Percentiles rank a stretch among this genome's conserved stretches.
These are phyloP conservation scores for Megathymus violae DNA, from an alignment of 1,140 invertebrate genomes.

Conservation along the genomic window DNA sequence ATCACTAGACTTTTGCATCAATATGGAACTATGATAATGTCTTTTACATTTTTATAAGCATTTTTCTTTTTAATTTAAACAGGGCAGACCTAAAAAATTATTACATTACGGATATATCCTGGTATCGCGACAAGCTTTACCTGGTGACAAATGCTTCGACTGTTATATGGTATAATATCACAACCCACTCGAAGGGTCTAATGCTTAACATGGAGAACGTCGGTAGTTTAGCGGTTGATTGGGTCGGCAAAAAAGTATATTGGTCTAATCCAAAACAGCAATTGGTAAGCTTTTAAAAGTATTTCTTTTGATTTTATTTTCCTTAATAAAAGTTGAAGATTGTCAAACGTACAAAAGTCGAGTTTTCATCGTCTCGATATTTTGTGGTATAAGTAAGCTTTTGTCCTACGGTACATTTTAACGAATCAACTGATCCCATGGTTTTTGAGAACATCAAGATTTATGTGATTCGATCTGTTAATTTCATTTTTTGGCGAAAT, in stretches of 20 bases:
- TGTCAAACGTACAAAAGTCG: too few relatives aligned
- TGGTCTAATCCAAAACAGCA: conserved; percentile 95
- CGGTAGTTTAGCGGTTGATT: conserved; percentile 92
- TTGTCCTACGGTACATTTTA: too few relatives aligned
- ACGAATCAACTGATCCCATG: too few relatives aligned
- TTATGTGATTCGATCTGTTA: too few relatives aligned
- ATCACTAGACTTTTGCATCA: neutral
- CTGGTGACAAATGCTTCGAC: conserved; percentile 90
- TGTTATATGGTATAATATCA: conserved; percentile 89
- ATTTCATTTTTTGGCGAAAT: too few relatives aligned
- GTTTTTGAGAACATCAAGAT: too few relatives aligned
- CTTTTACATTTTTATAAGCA: too few relatives aligned
- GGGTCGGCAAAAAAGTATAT: conserved; percentile 94
- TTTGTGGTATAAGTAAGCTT: too few relatives aligned
- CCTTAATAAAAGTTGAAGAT: too few relatives aligned
- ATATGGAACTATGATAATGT: too few relatives aligned
- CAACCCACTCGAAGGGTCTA: conserved; percentile 81
- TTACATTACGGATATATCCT: conserved; percentile 87
- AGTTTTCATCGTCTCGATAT: too few relatives aligned
- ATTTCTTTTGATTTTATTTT: conserved; percentile 22
- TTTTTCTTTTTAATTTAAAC: too few relatives aligned
- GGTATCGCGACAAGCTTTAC: conserved; percentile 88
- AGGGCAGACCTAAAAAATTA: conserved; percentile 81
- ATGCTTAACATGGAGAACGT: conserved; percentile 88
- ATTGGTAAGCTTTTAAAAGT: conserved; percentile 83